Evolutionary conservation across 2,113 vertebrate species (phyloP), one percentile per base, ranked within the genome.

Genomic region (Sinosuthora webbiana): DNA sequence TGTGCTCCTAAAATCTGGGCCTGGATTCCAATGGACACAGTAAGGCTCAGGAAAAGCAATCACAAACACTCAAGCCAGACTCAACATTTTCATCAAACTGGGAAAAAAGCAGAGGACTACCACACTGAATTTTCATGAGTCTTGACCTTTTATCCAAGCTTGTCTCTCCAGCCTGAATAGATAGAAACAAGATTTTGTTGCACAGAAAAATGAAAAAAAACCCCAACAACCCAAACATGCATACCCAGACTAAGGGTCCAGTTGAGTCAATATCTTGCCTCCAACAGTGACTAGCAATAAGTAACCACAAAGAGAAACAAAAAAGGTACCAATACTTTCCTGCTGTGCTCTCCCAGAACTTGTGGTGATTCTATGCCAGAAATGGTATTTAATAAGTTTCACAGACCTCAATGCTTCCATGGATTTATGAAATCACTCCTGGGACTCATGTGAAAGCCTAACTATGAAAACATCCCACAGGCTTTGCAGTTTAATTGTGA

Each of bases 381-480:
- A 92, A 88, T 39, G 20, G 13, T 50, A 41, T 85, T 79, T 88
- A 90, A 76, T 67, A 56, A 56, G 21, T 45, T 80, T 64, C 42
- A 63, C 15, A 79, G 62, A 24, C 24, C 13, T 76, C 35, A 74
- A 82, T 67, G 20, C 19, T 88, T 85, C 42, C 24, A 13, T 0
- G 1, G 52, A 45, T 83, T 75, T 76, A 68, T 33, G 12, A 77
- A 82, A 74, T 57, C 0, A 0, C 42, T 92, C 62, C 42, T 53
- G 78, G 31, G 62, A 67, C 39, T 63, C 57, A 22, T 12, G 31
- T 33, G 56, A 65, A 67, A 83, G 70, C 47, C 53, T 24, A 79
- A 37, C 15, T 79, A 50, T 18, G 17, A 45, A 74, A 86, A 63
- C 1, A 18, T 18, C 27, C 33, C 0, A 0, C 0, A 3, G 80